Base-by-base conservation (phyloP, 2,113 vertebrate species). In the Ancistrus triradiatus region DNA sequence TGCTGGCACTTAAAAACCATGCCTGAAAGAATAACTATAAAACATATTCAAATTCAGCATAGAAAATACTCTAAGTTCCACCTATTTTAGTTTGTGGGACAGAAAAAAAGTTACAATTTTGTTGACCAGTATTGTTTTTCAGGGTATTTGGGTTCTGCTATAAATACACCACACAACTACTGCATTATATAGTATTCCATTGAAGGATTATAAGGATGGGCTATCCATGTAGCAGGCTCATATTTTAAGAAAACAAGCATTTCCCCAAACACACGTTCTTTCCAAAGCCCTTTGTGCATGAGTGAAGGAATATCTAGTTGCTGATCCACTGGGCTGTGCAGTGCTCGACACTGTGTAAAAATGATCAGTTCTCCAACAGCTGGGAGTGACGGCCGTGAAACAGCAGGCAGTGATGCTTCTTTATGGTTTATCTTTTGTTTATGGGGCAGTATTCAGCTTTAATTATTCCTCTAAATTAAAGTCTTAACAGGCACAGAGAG, bases 371-470 rank as follows among this genome's bases (percentile, higher is more conserved):
- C 89, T 91, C 87, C 91, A 93, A 92, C 93, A 95, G 92, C 93
- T 95, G 93, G 90, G 90, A 90, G 92, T 88, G 90, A 90, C 87
- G 86, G 90, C 91, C 90, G 92, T 95, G 91, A 95, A 95, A 93
- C 94, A 95, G 93, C 92, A 91, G 92, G 93, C 89, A 91, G 88
- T 43, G 76, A 88, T 86, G 86, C 89, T 87, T 88, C 87, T 93
- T 95, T 94, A 95, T 94, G 95, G 93, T 95, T 96, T 95, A 95
- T 95, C 94, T 97, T 94, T 96, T 97, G 94, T 98, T 98, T 94
- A 96, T 95, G 92, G 94, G 91, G 91, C 88, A 91, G 91, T 94
- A 94, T 97, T 95, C 91, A 93, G 91, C 88, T 95, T 95, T 97
- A 97, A 97, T 98, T 97, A 94, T 92, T 89, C 90, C 91, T 91